A percentile compares a stretch with the other conserved stretches of the same genome.
Evolutionary conservation across 2,888 invertebrate species (phyloP).

Genomic region (Aspidapion aeneum): DNA sequence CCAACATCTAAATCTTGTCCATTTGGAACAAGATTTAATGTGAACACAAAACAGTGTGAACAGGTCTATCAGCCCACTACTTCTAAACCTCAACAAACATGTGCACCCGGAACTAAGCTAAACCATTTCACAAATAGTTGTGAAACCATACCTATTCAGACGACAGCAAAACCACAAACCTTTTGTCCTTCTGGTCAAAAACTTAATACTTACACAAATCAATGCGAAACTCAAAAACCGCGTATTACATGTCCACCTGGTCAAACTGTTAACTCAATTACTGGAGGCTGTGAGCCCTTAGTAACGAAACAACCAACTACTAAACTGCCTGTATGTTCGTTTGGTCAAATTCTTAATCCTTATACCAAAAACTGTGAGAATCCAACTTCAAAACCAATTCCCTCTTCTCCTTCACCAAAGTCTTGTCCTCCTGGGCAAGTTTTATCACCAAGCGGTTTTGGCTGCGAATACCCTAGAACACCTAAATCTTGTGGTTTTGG

Average conservation of each 20-base stretch:
- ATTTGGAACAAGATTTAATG: slow-evolving; percentile 21
- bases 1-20: slow-evolving; percentile 22
- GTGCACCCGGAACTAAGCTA: slow-evolving; percentile 9
- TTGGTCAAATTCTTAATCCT: slow-evolving; percentile 12
- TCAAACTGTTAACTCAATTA: slow-evolving; percentile 1
- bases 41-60: slow-evolving; percentile 19
- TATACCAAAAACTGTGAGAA: slow-evolving; percentile 29
- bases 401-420: slow-evolving; percentile 39
- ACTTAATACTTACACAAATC: slow-evolving; percentile 14
- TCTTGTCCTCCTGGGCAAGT: slow-evolving; percentile 47
- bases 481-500: slow-evolving; percentile 44
- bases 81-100: slow-evolving; percentile 12
- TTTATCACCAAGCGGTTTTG: background rate
- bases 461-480: slow-evolving; percentile 6
- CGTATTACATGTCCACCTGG: slow-evolving; percentile 8
- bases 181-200: slow-evolving; percentile 12
- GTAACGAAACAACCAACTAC: slow-evolving; percentile 20
- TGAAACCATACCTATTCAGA: slow-evolving; percentile 8
- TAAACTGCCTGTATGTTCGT: slow-evolving; percentile 18
- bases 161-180: background rate
- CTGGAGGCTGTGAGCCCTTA: slow-evolving; percentile 12
- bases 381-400: slow-evolving; percentile 40
- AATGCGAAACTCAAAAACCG: slow-evolving; percentile 19
- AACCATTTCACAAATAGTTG: slow-evolving; percentile 18
- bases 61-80: slow-evolving; percentile 15